These are phyloP conservation scores for Aelia acuminata DNA, from an alignment of 2,888 invertebrate genomes.

Conservation along the genomic window DNA sequence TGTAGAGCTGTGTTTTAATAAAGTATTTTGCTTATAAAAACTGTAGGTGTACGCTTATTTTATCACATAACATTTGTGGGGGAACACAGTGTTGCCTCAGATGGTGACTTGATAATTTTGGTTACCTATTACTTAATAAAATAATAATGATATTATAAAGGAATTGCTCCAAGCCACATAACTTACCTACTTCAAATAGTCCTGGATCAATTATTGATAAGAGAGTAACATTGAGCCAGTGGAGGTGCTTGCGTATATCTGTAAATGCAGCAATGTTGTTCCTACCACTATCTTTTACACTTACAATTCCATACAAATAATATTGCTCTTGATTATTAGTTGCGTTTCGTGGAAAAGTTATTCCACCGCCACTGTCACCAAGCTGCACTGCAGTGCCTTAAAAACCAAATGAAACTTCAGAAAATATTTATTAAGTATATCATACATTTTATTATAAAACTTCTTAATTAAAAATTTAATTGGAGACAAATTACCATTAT, in stretches of 20 bases:
- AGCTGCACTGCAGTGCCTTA: slow-evolving; percentile 16
- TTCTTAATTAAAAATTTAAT: background rate
- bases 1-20: too few species aligned
- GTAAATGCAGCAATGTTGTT: background rate
- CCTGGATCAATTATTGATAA: background rate
- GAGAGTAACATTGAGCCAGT: background rate
- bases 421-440: background rate
- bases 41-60: too few species aligned
- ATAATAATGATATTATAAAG: too few species aligned
- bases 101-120: too few species aligned
- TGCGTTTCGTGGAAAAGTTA: background rate
- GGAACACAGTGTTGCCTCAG: too few species aligned
- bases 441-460: background rate
- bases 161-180: too few species aligned
- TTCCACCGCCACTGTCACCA: slow-evolving; percentile 21
- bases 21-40: too few species aligned
- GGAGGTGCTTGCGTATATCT: background rate
- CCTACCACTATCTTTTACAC: background rate
- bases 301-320: slow-evolving; percentile 29
- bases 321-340: background rate
- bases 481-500: background rate
- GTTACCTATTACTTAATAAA: too few species aligned
- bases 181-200: background rate
- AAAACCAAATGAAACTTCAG: background rate
- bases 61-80: too few species aligned